Percentiles rank a stretch among this genome's conserved stretches.
These are phyloP conservation scores for Dinomys branickii DNA, from an alignment of 2,113 vertebrate genomes.

Conservation along the genomic window DNA sequence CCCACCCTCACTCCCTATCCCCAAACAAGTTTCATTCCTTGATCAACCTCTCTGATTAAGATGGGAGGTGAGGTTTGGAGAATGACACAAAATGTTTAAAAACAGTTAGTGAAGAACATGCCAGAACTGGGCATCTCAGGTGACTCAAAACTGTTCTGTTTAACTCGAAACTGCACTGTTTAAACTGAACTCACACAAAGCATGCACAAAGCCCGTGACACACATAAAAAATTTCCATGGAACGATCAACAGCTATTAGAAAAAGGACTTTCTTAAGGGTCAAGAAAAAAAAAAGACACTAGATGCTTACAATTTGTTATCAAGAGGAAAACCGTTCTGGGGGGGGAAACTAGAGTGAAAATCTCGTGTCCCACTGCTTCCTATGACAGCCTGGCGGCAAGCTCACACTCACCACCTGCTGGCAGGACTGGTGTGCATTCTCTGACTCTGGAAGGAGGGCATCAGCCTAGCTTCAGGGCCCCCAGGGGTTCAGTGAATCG, in stretches of 20 bases:
- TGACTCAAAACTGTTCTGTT: constrained; percentile 60
- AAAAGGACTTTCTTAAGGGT: constrained; percentile 42
- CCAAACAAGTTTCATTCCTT: constrained; percentile 63
- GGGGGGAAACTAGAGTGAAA: constrained; percentile 47
- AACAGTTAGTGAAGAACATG: constrained; percentile 62
- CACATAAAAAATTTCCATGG: constrained; percentile 40
- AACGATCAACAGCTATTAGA: constrained; percentile 41
- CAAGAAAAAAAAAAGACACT: background rate
- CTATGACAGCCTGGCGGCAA: constrained; percentile 33
- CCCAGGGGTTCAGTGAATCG: background rate
- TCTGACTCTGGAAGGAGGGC: background rate
- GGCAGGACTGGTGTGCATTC: background rate
- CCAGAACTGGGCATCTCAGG: constrained; percentile 42
- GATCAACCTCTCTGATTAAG: constrained; percentile 64
- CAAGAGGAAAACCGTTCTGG: constrained; percentile 8
- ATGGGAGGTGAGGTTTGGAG: constrained; percentile 57
- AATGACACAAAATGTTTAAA: constrained; percentile 60
- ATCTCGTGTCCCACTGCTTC: constrained; percentile 37
- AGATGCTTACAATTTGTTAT: constrained; percentile 52
- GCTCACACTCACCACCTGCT: background rate
- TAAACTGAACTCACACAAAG: constrained; percentile 67
- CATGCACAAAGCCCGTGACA: constrained; percentile 59
- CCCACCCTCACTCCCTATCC: constrained; percentile 49
- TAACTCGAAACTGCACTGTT: too few species aligned
- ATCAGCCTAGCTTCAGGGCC: background rate